Base-by-base conservation (phyloP, 1,140 invertebrate species). In the Zaprionus lachaisei region DNA sequence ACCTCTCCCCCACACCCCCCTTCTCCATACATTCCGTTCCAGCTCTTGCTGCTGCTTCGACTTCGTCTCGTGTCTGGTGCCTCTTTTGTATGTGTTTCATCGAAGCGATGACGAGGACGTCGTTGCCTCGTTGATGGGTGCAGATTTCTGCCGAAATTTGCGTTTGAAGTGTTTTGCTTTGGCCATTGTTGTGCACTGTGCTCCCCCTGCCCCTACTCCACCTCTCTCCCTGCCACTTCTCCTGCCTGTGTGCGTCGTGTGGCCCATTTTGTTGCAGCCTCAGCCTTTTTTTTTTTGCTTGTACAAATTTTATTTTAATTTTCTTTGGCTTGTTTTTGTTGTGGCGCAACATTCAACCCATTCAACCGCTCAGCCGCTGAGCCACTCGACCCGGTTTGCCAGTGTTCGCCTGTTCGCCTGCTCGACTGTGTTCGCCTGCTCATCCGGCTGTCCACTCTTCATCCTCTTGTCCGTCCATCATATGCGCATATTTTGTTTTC, bases 141-240 rank as follows among this genome's bases (percentile, higher is more conserved):
- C 90, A 91, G 84, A 92, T 92, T 92, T 91, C 90, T 90, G 90
- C 84, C 84, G 90, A 92, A 91, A 92, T 90, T 92, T 85, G 79
- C 71, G 81, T 90, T 89, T 89, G 81, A 90, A 89, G 85, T 89
- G 85, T 66, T 79, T 77, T 73, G 72, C 71, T 80, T 68, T 62
- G 47, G 78, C 65, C 65, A 68, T 75, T 76, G 61, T 75, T 76
- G 61, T 72, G 55, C 34, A 17, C 17, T 38, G 37, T 7, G 14
- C 14, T 38, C n/a, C 22, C 56, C 4, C 55, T 41, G 4, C 31
- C 24, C 6, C 24, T 26, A 1, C 34, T 2, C 11, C 64, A 5
- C 4, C 38, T 1, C 9, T 22, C 9, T 9, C 7, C 7, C 37
- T 22, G 24, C 12, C 34, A 15, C 28, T 7, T 47, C 24, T 1